A percentile compares a stretch with the other conserved stretches of the same genome.
These are phyloP conservation scores for Coryphaenoides rupestris DNA, from an alignment of 2,113 vertebrate genomes.

Conservation along the genomic window DNA sequence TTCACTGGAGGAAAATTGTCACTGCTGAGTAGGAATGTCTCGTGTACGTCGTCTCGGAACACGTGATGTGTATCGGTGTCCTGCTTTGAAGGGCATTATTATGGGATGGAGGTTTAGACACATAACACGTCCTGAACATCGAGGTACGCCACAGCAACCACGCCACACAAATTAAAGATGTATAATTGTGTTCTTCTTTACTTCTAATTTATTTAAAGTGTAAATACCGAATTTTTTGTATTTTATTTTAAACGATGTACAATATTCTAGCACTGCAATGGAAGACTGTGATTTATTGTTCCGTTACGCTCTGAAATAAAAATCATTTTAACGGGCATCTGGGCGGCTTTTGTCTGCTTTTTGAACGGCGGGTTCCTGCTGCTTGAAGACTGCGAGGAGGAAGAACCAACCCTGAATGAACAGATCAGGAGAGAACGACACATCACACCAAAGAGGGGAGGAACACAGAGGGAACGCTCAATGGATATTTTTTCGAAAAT, in stretches of 20 bases:
- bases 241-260: slow-evolving; percentile 50
- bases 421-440: too few species aligned
- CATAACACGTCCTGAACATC: slow-evolving; percentile 29
- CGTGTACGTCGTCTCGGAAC: slow-evolving; percentile 19
- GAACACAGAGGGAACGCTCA: not conserved
- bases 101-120: slow-evolving; percentile 12
- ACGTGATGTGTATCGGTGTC: not conserved
- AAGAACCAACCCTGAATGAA: too few species aligned
- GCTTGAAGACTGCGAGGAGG: not conserved
- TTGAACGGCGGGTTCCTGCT: not conserved
- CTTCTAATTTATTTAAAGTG: slow-evolving; percentile 73
- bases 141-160: slow-evolving; percentile 27
- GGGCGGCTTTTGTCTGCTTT: slow-evolving; percentile 30
- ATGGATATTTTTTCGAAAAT: too few species aligned
- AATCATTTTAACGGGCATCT: slow-evolving; percentile 67
- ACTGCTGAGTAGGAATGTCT: slow-evolving; percentile 41
- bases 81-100: slow-evolving; percentile 1
- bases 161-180: slow-evolving; percentile 36
- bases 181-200: slow-evolving; percentile 38
- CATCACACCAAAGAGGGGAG: not conserved
- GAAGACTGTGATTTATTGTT: slow-evolving; percentile 59
- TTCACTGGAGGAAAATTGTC: slow-evolving; percentile 11
- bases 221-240: slow-evolving; percentile 66
- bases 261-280: slow-evolving; percentile 57
- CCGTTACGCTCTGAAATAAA: slow-evolving; percentile 72